Conservation (phyloP, 2,113 vertebrate species). For the Muntiacus reevesi region DNA sequence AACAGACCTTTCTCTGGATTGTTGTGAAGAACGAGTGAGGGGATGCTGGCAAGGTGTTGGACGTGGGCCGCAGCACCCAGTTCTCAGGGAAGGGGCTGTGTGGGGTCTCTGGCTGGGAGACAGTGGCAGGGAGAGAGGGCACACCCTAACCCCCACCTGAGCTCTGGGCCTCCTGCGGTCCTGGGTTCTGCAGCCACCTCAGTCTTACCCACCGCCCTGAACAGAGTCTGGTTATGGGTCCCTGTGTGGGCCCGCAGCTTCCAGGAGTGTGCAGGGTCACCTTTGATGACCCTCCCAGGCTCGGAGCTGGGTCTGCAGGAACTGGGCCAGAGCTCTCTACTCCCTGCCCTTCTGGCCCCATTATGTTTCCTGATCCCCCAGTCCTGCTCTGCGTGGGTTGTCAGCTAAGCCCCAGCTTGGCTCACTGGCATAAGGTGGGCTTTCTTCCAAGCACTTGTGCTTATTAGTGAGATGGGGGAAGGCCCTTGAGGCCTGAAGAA, state of each 20-base stretch:
- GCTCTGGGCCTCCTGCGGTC: background rate
- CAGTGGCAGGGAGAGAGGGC: background rate
- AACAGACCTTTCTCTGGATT: background rate
- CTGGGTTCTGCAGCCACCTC: background rate
- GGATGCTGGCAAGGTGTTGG: background rate
- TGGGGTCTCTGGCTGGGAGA: no score
- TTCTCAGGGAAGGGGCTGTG: background rate
- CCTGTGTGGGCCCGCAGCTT: accelerated
- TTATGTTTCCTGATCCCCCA: background rate
- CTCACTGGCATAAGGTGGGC: background rate
- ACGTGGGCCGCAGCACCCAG: accelerated
- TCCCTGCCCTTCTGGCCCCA: background rate
- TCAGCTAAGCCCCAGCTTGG: background rate
- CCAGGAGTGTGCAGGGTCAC: background rate
- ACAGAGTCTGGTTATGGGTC: background rate
- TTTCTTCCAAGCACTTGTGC: background rate
- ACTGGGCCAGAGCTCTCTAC: background rate
- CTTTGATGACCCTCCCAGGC: background rate
- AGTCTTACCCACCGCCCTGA: background rate
- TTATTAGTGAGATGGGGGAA: background rate
- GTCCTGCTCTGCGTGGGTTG: background rate
- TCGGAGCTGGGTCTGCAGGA: background rate
- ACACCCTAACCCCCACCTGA: background rate
- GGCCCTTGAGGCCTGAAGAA: background rate
- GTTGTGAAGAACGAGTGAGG: background rate